phyloP scores from a whole-genome alignment of 2,113 vertebrate species.

The Nerophis lumbriciformis region DNA sequence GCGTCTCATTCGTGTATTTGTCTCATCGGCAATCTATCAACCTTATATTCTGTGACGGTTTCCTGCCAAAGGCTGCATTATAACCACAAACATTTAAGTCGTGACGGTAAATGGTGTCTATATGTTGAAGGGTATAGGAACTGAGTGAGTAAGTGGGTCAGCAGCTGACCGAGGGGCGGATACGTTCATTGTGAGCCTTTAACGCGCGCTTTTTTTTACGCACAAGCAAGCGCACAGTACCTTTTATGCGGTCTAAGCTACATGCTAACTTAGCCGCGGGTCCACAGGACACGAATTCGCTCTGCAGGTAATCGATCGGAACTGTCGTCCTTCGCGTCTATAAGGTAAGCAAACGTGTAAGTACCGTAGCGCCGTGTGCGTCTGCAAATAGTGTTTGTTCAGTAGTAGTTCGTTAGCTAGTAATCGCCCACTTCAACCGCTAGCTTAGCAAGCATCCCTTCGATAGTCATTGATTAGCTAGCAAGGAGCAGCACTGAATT shows the following conservation, averaged over 20 bases:
- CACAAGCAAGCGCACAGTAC: slow-evolving; percentile 28
- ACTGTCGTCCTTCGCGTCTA: not conserved
- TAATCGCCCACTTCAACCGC: slow-evolving; percentile 2
- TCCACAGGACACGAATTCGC: not conserved
- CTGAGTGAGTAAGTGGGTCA: slow-evolving; percentile 20
- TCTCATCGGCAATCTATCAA: not conserved
- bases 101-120: not conserved
- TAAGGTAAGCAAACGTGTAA: slow-evolving; percentile 14
- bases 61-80: not conserved
- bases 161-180: slow-evolving; percentile 53
- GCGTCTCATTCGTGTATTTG: too few relatives aligned
- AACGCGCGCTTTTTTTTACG: slow-evolving; percentile 63
- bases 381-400: not conserved
- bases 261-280: slow-evolving; percentile 44
- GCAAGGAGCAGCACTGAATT: not conserved
- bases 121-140: not conserved
- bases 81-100: not conserved
- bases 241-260: slow-evolving; percentile 41
- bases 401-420: not conserved
- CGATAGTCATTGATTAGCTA: slow-evolving; percentile 3
- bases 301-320: not conserved
- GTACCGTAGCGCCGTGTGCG: rapidly evolving
- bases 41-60: not conserved
- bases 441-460: slow-evolving; percentile 33
- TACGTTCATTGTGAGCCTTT: slow-evolving; percentile 48